Evolutionary conservation across 2,888 invertebrate genomes (phyloP).

Genomic region (Sphaeridia pumilis): DNA sequence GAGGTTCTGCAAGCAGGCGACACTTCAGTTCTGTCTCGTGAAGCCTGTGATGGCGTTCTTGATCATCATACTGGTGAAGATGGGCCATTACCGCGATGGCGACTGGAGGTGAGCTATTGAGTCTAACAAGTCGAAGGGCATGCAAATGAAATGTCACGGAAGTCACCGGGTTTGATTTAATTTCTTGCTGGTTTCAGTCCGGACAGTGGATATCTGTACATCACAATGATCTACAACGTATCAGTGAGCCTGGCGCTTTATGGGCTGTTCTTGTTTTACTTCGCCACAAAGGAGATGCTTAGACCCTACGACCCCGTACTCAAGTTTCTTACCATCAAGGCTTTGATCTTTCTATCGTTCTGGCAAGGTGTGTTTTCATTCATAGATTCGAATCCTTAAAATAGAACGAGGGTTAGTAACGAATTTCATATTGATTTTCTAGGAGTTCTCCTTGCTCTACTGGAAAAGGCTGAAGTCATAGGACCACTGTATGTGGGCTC

Average conservation of each 20-base stretch:
- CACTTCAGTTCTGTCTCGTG: constrained; percentile 95
- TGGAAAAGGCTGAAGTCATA: constrained; percentile 92
- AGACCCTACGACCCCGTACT: constrained; percentile 96
- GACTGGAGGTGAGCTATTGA: constrained; percentile 68
- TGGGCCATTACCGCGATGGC: constrained; percentile 94
- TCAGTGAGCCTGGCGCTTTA: constrained; percentile 94
- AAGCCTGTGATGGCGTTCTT: constrained; percentile 97
- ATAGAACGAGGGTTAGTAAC: neutral
- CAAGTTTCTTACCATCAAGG: constrained; percentile 98
- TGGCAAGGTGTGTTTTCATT: constrained; percentile 77
- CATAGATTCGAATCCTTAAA: neutral
- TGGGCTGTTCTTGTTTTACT: constrained; percentile 95
- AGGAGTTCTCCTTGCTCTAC: constrained; percentile 92
- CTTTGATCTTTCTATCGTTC: constrained; percentile 97
- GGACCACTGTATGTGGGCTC: constrained; percentile 75
- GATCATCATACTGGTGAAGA: constrained; percentile 87
- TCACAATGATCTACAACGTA: constrained; percentile 96
- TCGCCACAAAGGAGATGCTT: constrained; percentile 89
- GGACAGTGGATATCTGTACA: constrained; percentile 93
- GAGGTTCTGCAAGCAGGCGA: constrained; percentile 98
- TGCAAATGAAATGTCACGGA: neutral
- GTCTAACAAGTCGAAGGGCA: neutral
- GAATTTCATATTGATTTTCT: constrained; percentile 22
- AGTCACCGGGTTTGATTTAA: neutral
- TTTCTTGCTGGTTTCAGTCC: constrained; percentile 47